phyloP scores from a whole-genome alignment of 2,113 vertebrate genomes.

The Neolamprologus devosi region DNA sequence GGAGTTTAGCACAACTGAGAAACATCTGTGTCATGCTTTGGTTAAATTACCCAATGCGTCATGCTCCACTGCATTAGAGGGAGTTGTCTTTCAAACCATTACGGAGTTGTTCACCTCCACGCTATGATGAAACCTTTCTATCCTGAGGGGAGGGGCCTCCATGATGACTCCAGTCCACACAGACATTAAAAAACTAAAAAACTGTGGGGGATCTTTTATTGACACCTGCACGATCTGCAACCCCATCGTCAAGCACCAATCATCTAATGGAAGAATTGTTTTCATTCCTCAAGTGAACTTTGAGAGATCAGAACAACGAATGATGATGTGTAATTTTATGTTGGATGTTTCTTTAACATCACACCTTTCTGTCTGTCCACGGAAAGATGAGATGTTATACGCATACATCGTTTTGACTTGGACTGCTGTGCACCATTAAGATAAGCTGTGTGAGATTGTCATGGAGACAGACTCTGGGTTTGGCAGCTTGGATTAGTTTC shows the following conservation, averaged over 20 bases:
- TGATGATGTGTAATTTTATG: background rate
- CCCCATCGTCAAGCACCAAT: background rate
- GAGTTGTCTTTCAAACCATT: background rate
- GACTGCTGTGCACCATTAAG: background rate
- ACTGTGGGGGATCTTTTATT: fast-evolving
- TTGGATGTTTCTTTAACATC: background rate
- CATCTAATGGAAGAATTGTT: background rate
- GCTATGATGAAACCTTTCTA: background rate
- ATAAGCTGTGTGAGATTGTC: background rate
- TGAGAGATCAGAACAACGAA: background rate
- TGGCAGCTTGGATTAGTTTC: background rate
- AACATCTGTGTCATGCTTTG: background rate
- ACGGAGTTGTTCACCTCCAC: background rate
- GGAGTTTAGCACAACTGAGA: background rate
- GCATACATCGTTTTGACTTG: background rate
- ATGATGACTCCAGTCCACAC: background rate
- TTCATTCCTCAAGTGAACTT: background rate
- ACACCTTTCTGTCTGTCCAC: background rate
- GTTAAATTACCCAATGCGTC: background rate
- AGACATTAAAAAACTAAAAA: fast-evolving
- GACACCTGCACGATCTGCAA: background rate
- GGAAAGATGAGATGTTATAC: background rate
- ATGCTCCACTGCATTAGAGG: fast-evolving
- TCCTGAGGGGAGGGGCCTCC: background rate
- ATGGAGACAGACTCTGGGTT: background rate